These are phyloP conservation scores for fruit fly (Drosophila melanogaster) DNA, from an alignment of 1,140 invertebrate genomes.

Conservation along the genomic window Release_6_plus_ISO1_MT NC_004354.4:18548001-18548500, in stretches of 20 bases:
- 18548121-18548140: conserved; percentile 6
- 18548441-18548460: not conserved
- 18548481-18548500: conserved; percentile 21
- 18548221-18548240: conserved; percentile 45
- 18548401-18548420: not conserved
- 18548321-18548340: conserved; percentile 23
- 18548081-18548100: conserved; percentile 1
- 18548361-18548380: not conserved
- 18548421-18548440: conserved; percentile 11
- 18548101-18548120: conserved; percentile 33
- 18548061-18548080: conserved; percentile 7
- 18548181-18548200: conserved; percentile 75
- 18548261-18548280: conserved; percentile 19
- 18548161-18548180: conserved; percentile 32
- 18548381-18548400: not conserved
- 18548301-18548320: conserved; percentile 35
- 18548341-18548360: not conserved
- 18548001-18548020: not conserved
- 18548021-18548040: not conserved
- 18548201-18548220: conserved; percentile 67
- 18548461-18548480: conserved; percentile 17
- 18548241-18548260: conserved; percentile 42
- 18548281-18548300: conserved; percentile 1
- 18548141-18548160: conserved; percentile 33
- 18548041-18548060: not conserved